phyloP scores from a whole-genome alignment of 2,113 vertebrate species.

The Sardina pilchardus region DNA sequence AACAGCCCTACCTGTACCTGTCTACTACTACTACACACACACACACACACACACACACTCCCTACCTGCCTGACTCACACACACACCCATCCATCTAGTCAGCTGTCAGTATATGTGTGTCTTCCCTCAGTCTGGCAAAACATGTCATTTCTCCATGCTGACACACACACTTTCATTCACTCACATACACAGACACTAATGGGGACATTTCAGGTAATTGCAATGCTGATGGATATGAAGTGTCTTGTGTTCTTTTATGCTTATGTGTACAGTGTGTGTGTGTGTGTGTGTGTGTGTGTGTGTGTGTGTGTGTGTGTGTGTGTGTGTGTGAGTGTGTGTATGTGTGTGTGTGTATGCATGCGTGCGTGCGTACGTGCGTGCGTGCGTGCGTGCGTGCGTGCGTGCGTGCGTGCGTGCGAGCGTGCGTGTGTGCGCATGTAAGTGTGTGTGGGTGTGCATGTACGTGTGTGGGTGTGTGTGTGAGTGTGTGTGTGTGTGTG shows the following conservation, averaged over 20 bases:
- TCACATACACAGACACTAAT: conserved; percentile 21
- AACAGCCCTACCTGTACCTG: background rate
- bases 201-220: conserved; percentile 36
- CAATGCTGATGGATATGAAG: conserved; percentile 27
- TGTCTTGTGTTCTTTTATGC: background rate
- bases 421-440: background rate
- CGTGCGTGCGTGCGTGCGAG: background rate
- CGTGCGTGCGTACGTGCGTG: background rate
- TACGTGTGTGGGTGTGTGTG: background rate
- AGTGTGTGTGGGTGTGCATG: background rate
- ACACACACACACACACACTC: background rate
- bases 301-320: background rate
- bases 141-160: background rate
- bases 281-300: background rate
- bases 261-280: background rate
- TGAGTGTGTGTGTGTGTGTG: too few species aligned
- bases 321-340: background rate
- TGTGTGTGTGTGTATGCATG: background rate
- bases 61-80: background rate
- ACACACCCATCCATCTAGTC: background rate
- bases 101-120: background rate
- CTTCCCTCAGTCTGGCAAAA: background rate
- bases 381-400: background rate
- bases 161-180: conserved; percentile 37
- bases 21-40: background rate